These are phyloP conservation scores for Crenuchus spilurus DNA, from an alignment of 2,797 vertebrate species.

Conservation along the genomic window DNA sequence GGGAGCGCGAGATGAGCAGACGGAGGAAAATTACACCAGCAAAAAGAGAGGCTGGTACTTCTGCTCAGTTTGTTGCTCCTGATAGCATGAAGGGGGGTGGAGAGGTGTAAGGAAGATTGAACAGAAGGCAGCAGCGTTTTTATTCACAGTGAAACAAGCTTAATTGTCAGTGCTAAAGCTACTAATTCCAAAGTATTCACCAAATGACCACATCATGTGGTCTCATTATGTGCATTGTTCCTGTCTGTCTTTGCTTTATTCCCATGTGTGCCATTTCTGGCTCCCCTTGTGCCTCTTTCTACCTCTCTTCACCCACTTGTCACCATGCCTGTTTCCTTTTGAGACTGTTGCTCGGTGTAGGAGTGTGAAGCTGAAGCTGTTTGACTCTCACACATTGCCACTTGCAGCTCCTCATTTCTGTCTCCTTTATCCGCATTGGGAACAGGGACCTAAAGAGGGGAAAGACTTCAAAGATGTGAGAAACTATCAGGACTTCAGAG, in stretches of 20 bases:
- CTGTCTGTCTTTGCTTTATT: neutral
- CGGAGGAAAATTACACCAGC: slow-evolving; percentile 44
- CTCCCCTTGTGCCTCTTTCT: neutral
- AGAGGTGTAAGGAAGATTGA: slow-evolving; percentile 1
- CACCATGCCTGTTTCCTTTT: neutral
- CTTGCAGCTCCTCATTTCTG: slow-evolving; percentile 2
- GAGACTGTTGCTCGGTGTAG: slow-evolving; percentile 12
- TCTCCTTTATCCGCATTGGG: neutral
- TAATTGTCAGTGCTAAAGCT: neutral
- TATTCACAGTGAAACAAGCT: neutral
- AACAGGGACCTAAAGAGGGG: neutral
- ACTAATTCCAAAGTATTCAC: neutral
- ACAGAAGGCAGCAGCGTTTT: neutral
- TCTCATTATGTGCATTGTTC: neutral
- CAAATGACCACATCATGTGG: neutral
- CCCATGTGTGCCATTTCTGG: neutral
- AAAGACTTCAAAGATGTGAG: slow-evolving; percentile 11
- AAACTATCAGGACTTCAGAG: neutral
- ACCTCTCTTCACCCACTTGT: slow-evolving; percentile 8
- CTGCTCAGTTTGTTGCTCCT: slow-evolving; percentile 20
- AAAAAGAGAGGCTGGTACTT: slow-evolving; percentile 27
- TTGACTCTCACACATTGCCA: neutral
- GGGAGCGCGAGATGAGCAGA: slow-evolving; percentile 43
- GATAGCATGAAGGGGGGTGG: neutral
- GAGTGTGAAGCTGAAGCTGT: slow-evolving; percentile 9